These are phyloP conservation scores for Beris morrisii DNA, from an alignment of 2,888 invertebrate species.

Conservation along the genomic window DNA sequence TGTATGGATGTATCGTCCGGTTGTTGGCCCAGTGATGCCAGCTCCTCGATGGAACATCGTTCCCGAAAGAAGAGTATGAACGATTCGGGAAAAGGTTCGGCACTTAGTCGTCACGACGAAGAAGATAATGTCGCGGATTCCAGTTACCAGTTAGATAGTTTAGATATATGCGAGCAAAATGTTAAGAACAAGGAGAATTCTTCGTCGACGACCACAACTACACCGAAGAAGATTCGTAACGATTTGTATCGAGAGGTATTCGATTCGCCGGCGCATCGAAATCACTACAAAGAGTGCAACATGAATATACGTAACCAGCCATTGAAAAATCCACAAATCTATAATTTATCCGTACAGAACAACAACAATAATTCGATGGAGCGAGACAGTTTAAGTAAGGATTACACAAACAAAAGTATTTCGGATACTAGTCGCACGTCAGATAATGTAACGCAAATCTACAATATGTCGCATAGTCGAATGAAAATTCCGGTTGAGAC, in stretches of 20 bases:
- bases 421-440: constrained; percentile 53
- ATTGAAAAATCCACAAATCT: constrained; percentile 53
- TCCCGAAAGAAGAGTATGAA: constrained; percentile 56
- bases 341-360: constrained; percentile 48
- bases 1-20: constrained; percentile 79
- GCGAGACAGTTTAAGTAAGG: constrained; percentile 49
- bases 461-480: constrained; percentile 36
- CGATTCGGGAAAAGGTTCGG: constrained; percentile 56
- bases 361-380: constrained; percentile 52
- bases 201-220: constrained; percentile 38
- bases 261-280: constrained; percentile 39
- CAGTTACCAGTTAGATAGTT: constrained; percentile 48
- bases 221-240: constrained; percentile 40
- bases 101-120: constrained; percentile 55
- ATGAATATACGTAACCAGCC: constrained; percentile 51
- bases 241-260: constrained; percentile 45
- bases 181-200: constrained; percentile 33
- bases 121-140: constrained; percentile 47
- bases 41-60: constrained; percentile 52
- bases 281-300: constrained; percentile 32
- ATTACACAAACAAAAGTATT: constrained; percentile 39
- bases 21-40: constrained; percentile 68
- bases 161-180: constrained; percentile 44
- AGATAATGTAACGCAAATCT: constrained; percentile 49
- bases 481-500: constrained; percentile 62